phyloP scores from a whole-genome alignment of 1,140 invertebrate genomes.

The Pteromalus puparum region DNA sequence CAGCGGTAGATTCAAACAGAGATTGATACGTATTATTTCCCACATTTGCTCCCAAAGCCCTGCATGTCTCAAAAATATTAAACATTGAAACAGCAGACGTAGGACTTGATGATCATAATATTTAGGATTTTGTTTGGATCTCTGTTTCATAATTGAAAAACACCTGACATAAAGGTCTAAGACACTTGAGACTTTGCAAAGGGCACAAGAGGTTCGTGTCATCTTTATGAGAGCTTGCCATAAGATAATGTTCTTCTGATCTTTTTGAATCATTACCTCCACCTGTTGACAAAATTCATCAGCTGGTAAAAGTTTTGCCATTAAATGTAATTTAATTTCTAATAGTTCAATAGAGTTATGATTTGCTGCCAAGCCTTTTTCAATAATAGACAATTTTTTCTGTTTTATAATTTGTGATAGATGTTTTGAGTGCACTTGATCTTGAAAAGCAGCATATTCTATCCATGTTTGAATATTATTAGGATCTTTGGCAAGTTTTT shows the following conservation, averaged over 20 bases:
- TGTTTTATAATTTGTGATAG: conserved; percentile 58
- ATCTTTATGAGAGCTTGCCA: conserved; percentile 79
- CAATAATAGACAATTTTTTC: conserved; percentile 77
- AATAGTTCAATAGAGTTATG: conserved; percentile 71
- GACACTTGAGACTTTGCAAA: conserved; percentile 78
- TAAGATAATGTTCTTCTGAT: conserved; percentile 76
- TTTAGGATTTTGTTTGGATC: conserved; percentile 62
- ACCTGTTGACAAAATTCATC: conserved; percentile 74
- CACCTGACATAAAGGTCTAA: conserved; percentile 77
- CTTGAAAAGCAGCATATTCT: conserved; percentile 79
- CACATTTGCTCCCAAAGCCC: conserved; percentile 81
- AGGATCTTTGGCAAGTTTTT: conserved; percentile 73
- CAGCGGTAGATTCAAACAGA: conserved; percentile 77
- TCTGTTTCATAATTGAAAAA: conserved; percentile 75
- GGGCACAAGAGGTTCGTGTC: conserved; percentile 78
- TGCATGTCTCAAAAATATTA: conserved; percentile 80
- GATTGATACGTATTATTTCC: conserved; percentile 78
- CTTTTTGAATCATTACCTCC: conserved; percentile 74
- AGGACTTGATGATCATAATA: conserved; percentile 64
- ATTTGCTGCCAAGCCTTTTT: conserved; percentile 77
- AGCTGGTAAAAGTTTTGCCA: conserved; percentile 74
- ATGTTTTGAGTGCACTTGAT: conserved; percentile 52
- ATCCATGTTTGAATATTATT: conserved; percentile 76
- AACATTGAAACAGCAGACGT: conserved; percentile 78
- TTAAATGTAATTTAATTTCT: conserved; percentile 73